Conservation (phyloP, 2,797 vertebrate species). For the Xyrichtys novacula region DNA sequence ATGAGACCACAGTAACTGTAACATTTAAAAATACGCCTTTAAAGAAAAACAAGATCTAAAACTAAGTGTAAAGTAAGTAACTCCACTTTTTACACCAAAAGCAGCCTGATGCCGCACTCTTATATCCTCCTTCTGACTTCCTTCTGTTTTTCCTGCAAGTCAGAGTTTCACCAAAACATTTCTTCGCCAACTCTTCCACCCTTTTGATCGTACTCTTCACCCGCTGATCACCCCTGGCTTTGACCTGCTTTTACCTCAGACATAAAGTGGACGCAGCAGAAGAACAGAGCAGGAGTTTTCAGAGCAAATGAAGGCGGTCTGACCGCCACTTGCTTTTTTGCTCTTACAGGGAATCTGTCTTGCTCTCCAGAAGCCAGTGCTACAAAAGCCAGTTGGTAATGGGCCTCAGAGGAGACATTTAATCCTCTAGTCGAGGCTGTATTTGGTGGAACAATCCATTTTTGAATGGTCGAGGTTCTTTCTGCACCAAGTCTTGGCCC, state of each 20-base stretch:
- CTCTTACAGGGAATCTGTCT: conserved; percentile 39
- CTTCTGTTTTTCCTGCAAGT: background rate
- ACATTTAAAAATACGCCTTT: conserved; percentile 4
- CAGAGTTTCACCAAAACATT: background rate
- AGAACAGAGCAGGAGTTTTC: conserved; percentile 9
- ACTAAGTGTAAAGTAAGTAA: no score
- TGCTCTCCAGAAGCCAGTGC: conserved; percentile 16
- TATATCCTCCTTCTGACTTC: background rate
- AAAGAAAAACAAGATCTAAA: background rate
- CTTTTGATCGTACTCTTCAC: conserved; percentile 23
- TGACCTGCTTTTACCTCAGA: conserved; percentile 50
- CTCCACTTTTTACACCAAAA: no score
- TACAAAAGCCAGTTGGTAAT: conserved; percentile 28
- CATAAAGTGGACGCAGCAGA: conserved; percentile 27
- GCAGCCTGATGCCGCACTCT: background rate
- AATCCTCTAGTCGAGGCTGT: conserved; percentile 32
- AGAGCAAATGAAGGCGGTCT: conserved; percentile 20
- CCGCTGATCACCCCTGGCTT: conserved; percentile 36
- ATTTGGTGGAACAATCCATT: conserved; percentile 49
- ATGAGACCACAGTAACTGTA: conserved; percentile 1
- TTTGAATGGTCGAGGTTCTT: conserved; percentile 36
- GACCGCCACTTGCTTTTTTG: conserved; percentile 32
- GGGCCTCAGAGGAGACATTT: conserved; percentile 59
- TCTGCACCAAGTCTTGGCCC: conserved; percentile 21
- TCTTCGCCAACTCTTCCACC: conserved; percentile 9